A percentile compares a stretch with the other conserved stretches of the same genome.
These are phyloP conservation scores for Chrysina gloriosa DNA, from an alignment of 2,888 invertebrate genomes.

Conservation along the genomic window DNA sequence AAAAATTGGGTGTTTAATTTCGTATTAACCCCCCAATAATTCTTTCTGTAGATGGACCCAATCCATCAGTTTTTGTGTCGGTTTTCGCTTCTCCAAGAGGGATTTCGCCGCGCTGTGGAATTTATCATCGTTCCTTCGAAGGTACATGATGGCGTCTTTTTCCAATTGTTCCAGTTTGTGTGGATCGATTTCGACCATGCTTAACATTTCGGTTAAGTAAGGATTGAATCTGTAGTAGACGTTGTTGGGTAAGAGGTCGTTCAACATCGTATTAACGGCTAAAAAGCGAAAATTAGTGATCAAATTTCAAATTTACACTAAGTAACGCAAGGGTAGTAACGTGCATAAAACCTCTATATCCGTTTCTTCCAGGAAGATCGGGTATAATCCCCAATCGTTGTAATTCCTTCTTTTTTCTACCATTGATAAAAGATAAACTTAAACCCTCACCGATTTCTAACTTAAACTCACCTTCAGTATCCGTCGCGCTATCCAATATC, in stretches of 20 bases:
- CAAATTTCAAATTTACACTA: no score
- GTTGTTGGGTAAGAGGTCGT: constrained; percentile 78
- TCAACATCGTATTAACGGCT: constrained; percentile 83
- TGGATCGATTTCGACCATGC: constrained; percentile 83
- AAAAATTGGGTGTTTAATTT: constrained; percentile 15
- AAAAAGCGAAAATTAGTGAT: no score
- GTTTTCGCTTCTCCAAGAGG: constrained; percentile 62
- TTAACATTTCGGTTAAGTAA: constrained; percentile 81
- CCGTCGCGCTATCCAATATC: constrained; percentile 87
- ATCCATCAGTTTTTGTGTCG: constrained; percentile 64
- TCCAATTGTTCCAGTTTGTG: constrained; percentile 77
- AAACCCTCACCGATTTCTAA: neutral
- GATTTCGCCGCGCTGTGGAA: constrained; percentile 72
- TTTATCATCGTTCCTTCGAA: constrained; percentile 83
- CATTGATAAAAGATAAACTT: constrained; percentile 37
- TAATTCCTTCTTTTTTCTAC: no score
- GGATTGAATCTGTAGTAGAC: constrained; percentile 91
- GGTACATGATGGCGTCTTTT: constrained; percentile 82
- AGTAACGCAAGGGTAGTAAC: no score
- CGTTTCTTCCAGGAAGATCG: no score
- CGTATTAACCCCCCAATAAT: constrained; percentile 16
- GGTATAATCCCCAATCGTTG: no score
- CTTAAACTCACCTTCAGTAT: constrained; percentile 78
- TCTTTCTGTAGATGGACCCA: constrained; percentile 64
- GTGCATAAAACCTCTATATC: no score